Conservation (phyloP, 2,888 invertebrate genomes). For the Oligia strigilis region DNA sequence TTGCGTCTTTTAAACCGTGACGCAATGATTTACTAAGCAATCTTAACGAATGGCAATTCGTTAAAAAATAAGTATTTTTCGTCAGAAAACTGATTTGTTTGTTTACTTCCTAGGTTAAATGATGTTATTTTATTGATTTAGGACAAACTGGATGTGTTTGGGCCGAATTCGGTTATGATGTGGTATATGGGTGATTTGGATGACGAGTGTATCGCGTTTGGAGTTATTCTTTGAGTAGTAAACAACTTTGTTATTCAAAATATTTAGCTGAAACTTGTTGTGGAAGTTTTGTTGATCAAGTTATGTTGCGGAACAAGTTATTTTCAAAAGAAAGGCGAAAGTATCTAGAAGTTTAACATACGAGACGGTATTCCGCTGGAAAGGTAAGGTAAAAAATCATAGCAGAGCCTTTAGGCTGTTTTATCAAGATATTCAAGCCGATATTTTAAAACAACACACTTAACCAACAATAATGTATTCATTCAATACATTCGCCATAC, state of each 20-base stretch:
- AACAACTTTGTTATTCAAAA: slow-evolving; percentile 12
- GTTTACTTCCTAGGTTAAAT: slow-evolving; percentile 47
- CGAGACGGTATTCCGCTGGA: background rate
- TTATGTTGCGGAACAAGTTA: background rate
- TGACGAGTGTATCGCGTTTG: slow-evolving; percentile 24
- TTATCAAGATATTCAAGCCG: background rate
- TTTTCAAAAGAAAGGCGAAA: background rate
- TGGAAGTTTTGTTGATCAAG: slow-evolving; percentile 3
- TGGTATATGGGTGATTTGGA: slow-evolving; percentile 18
- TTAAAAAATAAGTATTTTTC: slow-evolving; percentile 43
- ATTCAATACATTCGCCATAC: too few species aligned
- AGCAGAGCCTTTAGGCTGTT: background rate
- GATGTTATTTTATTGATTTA: slow-evolving; percentile 55
- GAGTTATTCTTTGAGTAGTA: slow-evolving; percentile 18
- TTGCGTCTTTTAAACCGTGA: slow-evolving; percentile 60
- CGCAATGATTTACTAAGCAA: slow-evolving; percentile 64
- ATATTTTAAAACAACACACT: background rate
- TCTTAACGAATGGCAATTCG: slow-evolving; percentile 62
- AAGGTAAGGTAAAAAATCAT: background rate
- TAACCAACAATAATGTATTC: background rate
- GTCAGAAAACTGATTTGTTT: slow-evolving; percentile 56
- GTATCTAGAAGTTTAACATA: background rate
- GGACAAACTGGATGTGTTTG: slow-evolving; percentile 24
- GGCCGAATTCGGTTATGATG: slow-evolving; percentile 17
- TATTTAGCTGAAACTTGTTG: background rate